Evolutionary conservation across 2,888 invertebrate genomes (phyloP), one percentile per base, ranked within the genome.

Genomic region (Serrognathus titanus): DNA sequence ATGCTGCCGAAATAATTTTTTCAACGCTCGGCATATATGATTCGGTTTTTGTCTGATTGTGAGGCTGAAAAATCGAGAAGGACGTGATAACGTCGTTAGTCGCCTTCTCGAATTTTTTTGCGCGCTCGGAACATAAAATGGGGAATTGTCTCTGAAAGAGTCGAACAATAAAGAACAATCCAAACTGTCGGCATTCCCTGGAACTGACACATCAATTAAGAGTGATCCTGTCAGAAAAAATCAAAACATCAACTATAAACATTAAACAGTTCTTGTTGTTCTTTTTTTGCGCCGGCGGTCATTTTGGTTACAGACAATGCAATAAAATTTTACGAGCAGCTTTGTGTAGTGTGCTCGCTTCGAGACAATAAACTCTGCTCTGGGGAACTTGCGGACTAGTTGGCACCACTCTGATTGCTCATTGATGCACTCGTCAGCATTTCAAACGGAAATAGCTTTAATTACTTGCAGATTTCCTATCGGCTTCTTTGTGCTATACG

Each of bases 171-270:
- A 69, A 69, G 70, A 71, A 72, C 68, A 67, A 69, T 68, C 69
- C 65, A 63, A 69, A 68, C 68, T 67, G 71, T 69, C 71, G 69
- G 69, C 70, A 65, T 72, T 73, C 70, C 72, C 71, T 66, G 69
- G 71, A 73, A 73, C 71, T 73, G 70, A 73, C 73, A 72, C 73
- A 72, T 72, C 72, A 73, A 72, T 73, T 71, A 72, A 72, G 68
- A 67, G 63, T 57, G 71, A 69, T 67, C 68, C 70, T 67, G 70
- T 69, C 71, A 64, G 69, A 72, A 73, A 72, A 72, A 71, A 72
- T 72, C 72, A 72, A 72, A 72, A 72, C 72, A 72, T 70, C 69
- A 67, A 67, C 72, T 60, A 69, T 71, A 69, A 70, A 71, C 71
- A 68, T 69, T 70, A 67, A 70, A 68, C 65, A 63, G 67, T 69